A percentile compares a stretch with the other conserved stretches of the same genome.
These are phyloP conservation scores for Carterocephalus palaemon DNA, from an alignment of 2,888 invertebrate genomes.

Conservation along the genomic window DNA sequence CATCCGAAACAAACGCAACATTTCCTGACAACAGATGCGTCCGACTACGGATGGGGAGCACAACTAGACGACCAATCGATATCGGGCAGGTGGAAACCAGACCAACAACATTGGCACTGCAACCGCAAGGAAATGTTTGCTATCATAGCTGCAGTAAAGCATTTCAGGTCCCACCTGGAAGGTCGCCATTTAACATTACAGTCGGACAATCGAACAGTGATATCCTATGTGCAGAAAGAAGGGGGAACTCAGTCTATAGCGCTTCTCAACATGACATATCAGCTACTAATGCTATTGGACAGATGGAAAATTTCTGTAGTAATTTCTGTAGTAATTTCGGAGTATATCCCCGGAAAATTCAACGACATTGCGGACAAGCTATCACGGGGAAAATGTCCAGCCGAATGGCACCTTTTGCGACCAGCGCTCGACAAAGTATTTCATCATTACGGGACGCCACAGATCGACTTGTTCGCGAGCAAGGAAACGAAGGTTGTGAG, in stretches of 20 bases:
- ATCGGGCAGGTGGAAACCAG: conserved; percentile 3
- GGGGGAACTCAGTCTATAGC: conserved; percentile 15
- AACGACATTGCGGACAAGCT: conserved; percentile 21
- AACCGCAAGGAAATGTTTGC: conserved; percentile 22
- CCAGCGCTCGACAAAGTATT: conserved; percentile 7
- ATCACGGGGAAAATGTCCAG: conserved; percentile 4
- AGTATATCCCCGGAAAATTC: conserved; percentile 21
- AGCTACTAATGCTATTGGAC: conserved; percentile 2
- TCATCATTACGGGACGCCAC: conserved; percentile 14
- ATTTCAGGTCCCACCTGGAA: not conserved
- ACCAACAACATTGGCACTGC: conserved; percentile 22
- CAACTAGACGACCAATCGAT: conserved; percentile 11
- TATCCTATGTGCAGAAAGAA: conserved; percentile 25
- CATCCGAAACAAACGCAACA: conserved; percentile 3
- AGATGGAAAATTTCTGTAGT: not conserved
- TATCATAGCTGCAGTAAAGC: conserved; percentile 1
- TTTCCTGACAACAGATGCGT: conserved; percentile 19
- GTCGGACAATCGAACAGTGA: conserved; percentile 25
- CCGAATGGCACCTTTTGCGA: conserved; percentile 26
- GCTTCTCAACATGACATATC: conserved; percentile 5
- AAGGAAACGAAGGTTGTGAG: conserved; percentile 10
- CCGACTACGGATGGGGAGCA: conserved; percentile 15
- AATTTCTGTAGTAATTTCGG: no score
- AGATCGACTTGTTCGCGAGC: conserved; percentile 22
- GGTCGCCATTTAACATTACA: conserved; percentile 16